phyloP scores from a whole-genome alignment of 2,888 invertebrate genomes.

The Lasioglossum calceatum region DNA sequence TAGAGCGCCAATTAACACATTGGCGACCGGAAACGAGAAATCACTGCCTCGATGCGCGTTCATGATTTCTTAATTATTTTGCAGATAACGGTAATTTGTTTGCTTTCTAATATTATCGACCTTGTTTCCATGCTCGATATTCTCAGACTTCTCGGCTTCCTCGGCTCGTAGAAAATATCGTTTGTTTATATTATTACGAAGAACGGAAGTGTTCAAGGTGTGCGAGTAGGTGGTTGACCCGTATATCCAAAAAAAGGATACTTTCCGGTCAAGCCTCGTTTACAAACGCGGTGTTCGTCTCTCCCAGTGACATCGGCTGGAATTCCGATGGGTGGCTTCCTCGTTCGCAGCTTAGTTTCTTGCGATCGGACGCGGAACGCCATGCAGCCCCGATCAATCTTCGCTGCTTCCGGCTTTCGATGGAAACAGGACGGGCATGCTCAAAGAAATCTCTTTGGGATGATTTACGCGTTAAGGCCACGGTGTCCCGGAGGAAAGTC shows the following conservation, averaged over 20 bases:
- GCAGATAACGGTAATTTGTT: neutral
- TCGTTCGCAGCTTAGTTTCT: conserved; percentile 18
- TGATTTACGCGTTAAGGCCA: conserved; percentile 62
- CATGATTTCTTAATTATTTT: neutral
- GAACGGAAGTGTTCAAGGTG: no score
- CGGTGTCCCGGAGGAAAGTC: conserved; percentile 49
- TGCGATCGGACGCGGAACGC: conserved; percentile 52
- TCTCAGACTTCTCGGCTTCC: neutral
- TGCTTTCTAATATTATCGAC: conserved; percentile 10
- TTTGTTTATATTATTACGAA: no score
- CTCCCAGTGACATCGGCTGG: neutral
- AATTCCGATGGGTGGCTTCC: conserved; percentile 3
- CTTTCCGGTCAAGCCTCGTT: no score
- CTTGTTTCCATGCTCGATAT: neutral
- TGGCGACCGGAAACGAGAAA: neutral
- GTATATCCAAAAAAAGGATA: no score
- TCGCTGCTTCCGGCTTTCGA: conserved; percentile 70
- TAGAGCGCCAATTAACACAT: neutral
- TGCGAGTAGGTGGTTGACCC: no score
- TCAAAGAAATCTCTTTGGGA: conserved; percentile 64
- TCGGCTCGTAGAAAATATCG: neutral
- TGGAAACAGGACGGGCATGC: conserved; percentile 63
- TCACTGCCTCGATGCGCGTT: neutral
- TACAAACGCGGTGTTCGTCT: no score
- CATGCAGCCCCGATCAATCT: conserved; percentile 47